Evolutionary conservation across 2,888 invertebrate species (phyloP).

Genomic region (Rhamphomyia laevipes): DNA sequence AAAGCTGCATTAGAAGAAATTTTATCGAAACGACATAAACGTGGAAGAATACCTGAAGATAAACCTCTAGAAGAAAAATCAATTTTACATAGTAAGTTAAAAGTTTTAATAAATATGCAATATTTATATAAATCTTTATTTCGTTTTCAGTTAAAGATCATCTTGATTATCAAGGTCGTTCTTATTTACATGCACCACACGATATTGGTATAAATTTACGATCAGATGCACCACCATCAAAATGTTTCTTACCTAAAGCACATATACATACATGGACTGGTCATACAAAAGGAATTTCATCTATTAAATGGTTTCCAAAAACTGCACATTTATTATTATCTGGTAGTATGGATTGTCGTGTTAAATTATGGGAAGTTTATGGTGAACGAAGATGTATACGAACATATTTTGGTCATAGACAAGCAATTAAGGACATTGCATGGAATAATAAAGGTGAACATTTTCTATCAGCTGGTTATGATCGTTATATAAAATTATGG

Average conservation of each 20-base stretch:
- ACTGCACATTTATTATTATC: conserved; percentile 92
- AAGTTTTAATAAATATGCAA: neutral
- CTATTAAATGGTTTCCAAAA: conserved; percentile 87
- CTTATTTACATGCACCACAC: conserved; percentile 85
- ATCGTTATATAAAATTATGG: conserved; percentile 96
- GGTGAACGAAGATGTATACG: conserved; percentile 84
- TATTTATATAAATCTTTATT: conserved; percentile 4
- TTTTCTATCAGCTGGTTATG: conserved; percentile 94
- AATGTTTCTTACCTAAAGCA: conserved; percentile 92
- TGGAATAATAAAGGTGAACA: conserved; percentile 90
- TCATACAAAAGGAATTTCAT: conserved; percentile 92
- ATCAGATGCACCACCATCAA: conserved; percentile 78
- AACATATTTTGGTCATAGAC: conserved; percentile 92
- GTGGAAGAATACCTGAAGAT: conserved; percentile 75
- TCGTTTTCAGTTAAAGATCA: conserved; percentile 68
- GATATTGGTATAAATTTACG: conserved; percentile 84
- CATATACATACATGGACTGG: conserved; percentile 95
- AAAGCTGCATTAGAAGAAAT: conserved; percentile 91
- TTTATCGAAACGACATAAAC: conserved; percentile 79
- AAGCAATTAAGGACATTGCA: conserved; percentile 90
- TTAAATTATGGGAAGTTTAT: conserved; percentile 99
- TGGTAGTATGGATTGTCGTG: conserved; percentile 91
- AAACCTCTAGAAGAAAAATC: conserved; percentile 92
- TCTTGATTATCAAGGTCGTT: conserved; percentile 93
- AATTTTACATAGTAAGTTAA: conserved; percentile 68